A percentile compares a stretch with the other conserved stretches of the same genome.
Evolutionary conservation across 2,888 invertebrate genomes (phyloP).

Genomic region (Steinernema scapterisci): DNA sequence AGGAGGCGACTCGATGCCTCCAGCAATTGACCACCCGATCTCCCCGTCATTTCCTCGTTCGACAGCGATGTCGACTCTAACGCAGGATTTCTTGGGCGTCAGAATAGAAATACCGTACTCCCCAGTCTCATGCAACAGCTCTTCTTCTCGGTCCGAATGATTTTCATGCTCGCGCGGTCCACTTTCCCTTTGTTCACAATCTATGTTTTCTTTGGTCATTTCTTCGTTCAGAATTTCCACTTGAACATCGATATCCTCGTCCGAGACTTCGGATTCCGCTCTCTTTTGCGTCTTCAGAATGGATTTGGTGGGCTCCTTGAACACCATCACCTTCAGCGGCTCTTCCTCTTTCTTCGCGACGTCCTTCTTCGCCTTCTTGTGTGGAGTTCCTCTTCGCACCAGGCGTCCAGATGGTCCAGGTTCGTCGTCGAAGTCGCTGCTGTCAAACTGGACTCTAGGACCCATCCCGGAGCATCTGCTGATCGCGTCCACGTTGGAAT

Average conservation of each 20-base stretch:
- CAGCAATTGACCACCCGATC: constrained; percentile 12
- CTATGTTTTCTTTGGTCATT: neutral
- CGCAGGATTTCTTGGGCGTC: neutral
- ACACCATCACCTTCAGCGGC: neutral
- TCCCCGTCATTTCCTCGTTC: constrained; percentile 7
- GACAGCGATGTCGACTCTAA: neutral
- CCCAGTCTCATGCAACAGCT: neutral
- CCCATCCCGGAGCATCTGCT: constrained; percentile 12
- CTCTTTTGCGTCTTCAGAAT: constrained; percentile 14
- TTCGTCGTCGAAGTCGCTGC: neutral
- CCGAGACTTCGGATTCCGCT: neutral
- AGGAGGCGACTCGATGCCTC: constrained; percentile 1
- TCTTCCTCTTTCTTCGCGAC: neutral
- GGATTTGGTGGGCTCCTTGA: constrained; percentile 17
- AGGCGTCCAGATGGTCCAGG: neutral
- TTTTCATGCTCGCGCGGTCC: too few species aligned
- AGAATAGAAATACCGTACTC: neutral
- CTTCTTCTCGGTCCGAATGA: too few species aligned
- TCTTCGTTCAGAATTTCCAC: neutral
- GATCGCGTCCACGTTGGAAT: constrained; percentile 39
- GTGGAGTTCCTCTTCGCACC: constrained; percentile 14
- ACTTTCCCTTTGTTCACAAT: neutral
- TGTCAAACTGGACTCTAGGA: constrained; percentile 9
- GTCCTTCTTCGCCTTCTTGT: constrained; percentile 6
- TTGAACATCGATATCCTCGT: constrained; percentile 1